Conservation (phyloP, 2,797 vertebrate genomes). For the Catostomus latipinnis region DNA sequence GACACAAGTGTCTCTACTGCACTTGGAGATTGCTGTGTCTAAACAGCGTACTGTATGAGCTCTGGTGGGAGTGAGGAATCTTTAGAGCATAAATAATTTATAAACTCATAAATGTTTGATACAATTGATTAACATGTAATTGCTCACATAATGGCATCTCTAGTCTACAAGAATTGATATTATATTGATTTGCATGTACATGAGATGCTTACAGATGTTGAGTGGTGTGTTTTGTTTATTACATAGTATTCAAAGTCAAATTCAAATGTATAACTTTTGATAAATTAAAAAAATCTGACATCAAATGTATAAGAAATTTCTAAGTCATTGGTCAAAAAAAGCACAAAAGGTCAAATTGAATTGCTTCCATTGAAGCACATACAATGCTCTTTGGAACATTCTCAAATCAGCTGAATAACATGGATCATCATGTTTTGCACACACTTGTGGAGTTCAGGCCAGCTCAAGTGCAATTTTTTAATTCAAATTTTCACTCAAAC, state of each 20-base stretch:
- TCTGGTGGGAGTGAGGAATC: slow-evolving; percentile 28
- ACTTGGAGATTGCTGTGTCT: not conserved
- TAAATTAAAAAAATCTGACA: not conserved
- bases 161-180: slow-evolving; percentile 34
- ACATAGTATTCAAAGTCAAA: not conserved
- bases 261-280: not conserved
- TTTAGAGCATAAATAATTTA: slow-evolving; percentile 39
- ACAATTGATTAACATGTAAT: slow-evolving; percentile 46
- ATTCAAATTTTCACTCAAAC: no score
- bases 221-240: not conserved
- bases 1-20: slow-evolving; percentile 34
- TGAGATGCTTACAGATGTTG: not conserved
- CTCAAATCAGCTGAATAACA: no score
- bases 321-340: not conserved
- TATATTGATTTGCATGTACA: slow-evolving; percentile 20
- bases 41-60: slow-evolving; percentile 31
- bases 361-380: not conserved
- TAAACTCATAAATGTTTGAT: slow-evolving; percentile 42
- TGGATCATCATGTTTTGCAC: no score
- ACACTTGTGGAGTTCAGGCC: no score
- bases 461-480: no score
- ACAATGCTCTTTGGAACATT: no score
- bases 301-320: not conserved
- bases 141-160: slow-evolving; percentile 20
- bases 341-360: no score